Conservation (phyloP, 2,113 vertebrate genomes). For the Gobio gobio region DNA sequence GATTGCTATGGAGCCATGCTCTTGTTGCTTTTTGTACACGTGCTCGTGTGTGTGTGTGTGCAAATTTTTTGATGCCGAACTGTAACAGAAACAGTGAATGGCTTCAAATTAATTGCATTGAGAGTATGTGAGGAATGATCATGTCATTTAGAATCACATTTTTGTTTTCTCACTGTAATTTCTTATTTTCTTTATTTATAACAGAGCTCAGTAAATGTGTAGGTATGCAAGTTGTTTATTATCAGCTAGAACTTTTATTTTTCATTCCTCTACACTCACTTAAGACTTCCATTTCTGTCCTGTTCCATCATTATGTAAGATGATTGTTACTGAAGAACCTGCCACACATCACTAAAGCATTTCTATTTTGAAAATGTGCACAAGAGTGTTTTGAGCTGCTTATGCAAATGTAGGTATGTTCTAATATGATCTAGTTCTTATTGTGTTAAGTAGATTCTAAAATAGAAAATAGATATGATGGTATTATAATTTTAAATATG, state of each 20-base stretch:
- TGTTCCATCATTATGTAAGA: not conserved
- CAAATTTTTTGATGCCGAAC: conserved; percentile 11
- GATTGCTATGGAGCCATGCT: not conserved
- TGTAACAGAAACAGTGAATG: not conserved
- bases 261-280: not conserved
- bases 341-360: not conserved
- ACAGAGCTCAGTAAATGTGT: not conserved
- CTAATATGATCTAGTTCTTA: not conserved
- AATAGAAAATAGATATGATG: not conserved
- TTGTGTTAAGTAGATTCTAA: not conserved
- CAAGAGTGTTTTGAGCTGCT: not conserved
- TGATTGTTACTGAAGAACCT: not conserved
- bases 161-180: not conserved
- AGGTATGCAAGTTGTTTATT: conserved; percentile 6
- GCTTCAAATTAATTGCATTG: conserved; percentile 28
- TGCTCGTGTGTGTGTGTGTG: conserved; percentile 1
- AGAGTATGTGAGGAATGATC: not conserved
- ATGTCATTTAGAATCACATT: conserved; percentile 1
- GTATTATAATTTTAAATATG: not conserved
- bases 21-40: not conserved
- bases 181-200: not conserved
- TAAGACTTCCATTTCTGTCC: not conserved
- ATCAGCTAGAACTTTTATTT: not conserved
- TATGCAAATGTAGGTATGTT: not conserved
- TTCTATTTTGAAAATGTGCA: not conserved